Base-by-base conservation (phyloP, 2,888 invertebrate species). In the Thyatira batis region DNA sequence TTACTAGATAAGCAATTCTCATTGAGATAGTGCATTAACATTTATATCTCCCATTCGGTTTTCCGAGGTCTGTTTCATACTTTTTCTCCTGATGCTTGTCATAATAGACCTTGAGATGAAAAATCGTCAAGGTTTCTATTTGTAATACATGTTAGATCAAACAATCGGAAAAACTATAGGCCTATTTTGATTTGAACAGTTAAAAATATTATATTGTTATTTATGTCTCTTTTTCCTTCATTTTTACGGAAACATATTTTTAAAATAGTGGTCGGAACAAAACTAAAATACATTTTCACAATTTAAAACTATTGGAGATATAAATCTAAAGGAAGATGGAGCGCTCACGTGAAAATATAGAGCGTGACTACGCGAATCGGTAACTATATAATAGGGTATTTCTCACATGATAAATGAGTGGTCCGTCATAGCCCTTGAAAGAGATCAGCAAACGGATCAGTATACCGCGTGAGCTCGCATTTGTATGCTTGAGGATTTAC, bases 401-500 rank as follows among this genome's bases (percentile, higher is more conserved):
- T 39, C 39, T 8, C 39, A 39, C 39, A 39, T 48, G 48, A 48
- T 48, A 48, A 11, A 48, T 48, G 48, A 28, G 27, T 48, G 52
- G 46, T 55, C 58, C 57, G 59, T 63, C 63, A 59, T 63, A 57
- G 59, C 61, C 65, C 62, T 48, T 48, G 59, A 60, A 69, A 71
- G 76, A 76, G 76, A 78, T 76, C 76, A 73, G 65, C 58, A 55
- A 54, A 63, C 63, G 69, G 58, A 67, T 71, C 73, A 63, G 60
- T 63, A 62, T 63, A 62, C 65, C 58, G 66, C 58, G 58, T 57
- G 69, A 75, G 70, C 70, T 63, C 67, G 63, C 71, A 76, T 80
- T 81, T 80, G 82, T 82, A 78, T 81, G 76, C 76, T 70, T 63
- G 61, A 69, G 81, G 82, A 80, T 82, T 81, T 77, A 73, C 77